Base-by-base conservation (phyloP, 1,140 invertebrate genomes). In the Sinonovacula constricta region DNA sequence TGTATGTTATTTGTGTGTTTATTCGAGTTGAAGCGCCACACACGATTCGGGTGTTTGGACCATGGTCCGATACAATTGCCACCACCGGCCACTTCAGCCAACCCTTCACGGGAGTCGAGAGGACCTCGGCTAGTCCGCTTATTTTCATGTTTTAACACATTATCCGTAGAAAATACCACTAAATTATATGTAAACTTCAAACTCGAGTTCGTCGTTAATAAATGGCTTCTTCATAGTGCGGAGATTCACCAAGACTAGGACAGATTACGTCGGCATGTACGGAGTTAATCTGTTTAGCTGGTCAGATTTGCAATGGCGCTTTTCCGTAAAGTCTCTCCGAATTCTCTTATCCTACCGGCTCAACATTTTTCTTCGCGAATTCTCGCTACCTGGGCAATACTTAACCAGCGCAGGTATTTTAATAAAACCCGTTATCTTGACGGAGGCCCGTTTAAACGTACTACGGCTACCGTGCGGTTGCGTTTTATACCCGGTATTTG, bases 111-210 rank as follows among this genome's bases (percentile, higher is more conserved):
- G 45, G 54, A 76, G 72, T 66, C 66, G 30, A 7, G 45, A 49
- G 65, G 59, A 76, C 72, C 39, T 67, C 56, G 30, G 30, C 54
- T 78, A 78, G 75, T 78, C 75, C 66, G 34, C 28, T 63, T 69
- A 78, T 78, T 78, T 78, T 60, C 54, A 63, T 78, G 60, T 78
- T 78, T 70, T 70, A 78, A 68, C 75, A 78, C 75, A 69, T 78
- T 78, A 78, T 78, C 75, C 75, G 57, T 15, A 10, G 75, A 70
- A 70, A 69, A 78, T 69, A 63, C 75, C 66, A 69, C 57, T 70
- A 78, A 78, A 78, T 63, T 39, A 68, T 70, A 70, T 70, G 63
- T 66, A 69, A 78, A 78, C 75, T 69, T 78, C 75, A 78, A 69
- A 78, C 66, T 63, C n/a, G 75, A 65, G 70, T 78, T 70, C 62